Conservation (phyloP, 37 sponge, comb jelly and placozoan species). For the Amphimedon queenslandica region DNA sequence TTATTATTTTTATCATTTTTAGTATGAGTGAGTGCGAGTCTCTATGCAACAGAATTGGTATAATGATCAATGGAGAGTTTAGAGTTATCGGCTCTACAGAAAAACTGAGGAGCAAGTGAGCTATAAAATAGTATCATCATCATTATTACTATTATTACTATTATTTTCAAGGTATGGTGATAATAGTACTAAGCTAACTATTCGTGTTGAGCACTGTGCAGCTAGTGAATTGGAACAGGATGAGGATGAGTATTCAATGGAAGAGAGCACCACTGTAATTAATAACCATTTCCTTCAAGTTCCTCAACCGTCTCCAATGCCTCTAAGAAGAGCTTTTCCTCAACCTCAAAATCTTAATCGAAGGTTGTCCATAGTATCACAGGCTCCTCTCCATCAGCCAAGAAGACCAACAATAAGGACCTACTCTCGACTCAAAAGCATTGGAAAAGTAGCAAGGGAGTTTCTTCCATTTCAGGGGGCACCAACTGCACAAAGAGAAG, state of each 20-base stretch:
- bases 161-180: conserved; percentile 4
- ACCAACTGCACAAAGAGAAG: background rate
- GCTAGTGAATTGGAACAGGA: background rate
- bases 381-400: background rate
- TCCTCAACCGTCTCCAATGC: background rate
- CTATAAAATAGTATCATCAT: background rate
- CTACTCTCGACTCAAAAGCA: background rate
- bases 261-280: background rate
- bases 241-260: background rate
- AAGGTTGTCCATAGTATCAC: background rate
- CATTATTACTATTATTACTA: background rate
- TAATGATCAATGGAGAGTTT: conserved; percentile 91
- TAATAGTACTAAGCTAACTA: background rate
- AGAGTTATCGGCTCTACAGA: conserved; percentile 84
- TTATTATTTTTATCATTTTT: background rate
- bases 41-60: conserved; percentile 80
- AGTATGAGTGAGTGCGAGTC: conserved; percentile 96
- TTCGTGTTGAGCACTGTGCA: background rate
- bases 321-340: too few relatives aligned
- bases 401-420: background rate
- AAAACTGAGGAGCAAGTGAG: conserved; percentile 76
- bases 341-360: too few relatives aligned
- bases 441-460: background rate
- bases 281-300: too few relatives aligned
- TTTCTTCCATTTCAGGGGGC: background rate